Evolutionary conservation across 1,140 invertebrate species (phyloP), one percentile per base, ranked within the genome.

Genomic region (Drosophila arizonae): DNA sequence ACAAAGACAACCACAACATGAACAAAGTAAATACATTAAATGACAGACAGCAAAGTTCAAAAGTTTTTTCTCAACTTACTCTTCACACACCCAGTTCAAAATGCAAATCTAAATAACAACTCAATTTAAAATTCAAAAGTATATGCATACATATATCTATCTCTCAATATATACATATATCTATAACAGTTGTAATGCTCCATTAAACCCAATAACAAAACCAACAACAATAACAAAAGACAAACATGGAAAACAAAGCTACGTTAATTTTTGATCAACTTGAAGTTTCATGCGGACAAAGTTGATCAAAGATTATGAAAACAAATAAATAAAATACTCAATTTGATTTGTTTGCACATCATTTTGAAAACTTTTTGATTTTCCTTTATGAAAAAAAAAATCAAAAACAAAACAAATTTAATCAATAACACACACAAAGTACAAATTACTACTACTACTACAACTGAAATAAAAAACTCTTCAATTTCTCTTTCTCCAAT

Each of bases 401-500:
- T 2, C 10, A 11, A 79, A 39, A 39, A 39, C 10, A 39, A 39
- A 39, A 39, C 10, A 11, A 79, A 51, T 70, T 50, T 51, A 81
- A 78, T 62, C 70, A 68, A 58, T 76, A 54, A 77, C 62, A 77
- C 61, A 77, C 65, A 77, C 63, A 68, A 64, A 76, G 64, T 63
- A 73, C 55, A 68, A 72, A 57, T 45, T 63, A 72, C 67, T 60
- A 67, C 33, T 39, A 39, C 36, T 39, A 46, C 43, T 46, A 46
- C 43, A 54, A 72, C 70, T 79, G 66, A 80, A 81, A 90, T 81
- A 90, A 80, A 39, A 33, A 86, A 87, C 86, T 90, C 75, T 90
- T 84, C 54, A 80, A 90, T 88, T 90, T 90, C 88, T 90, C 88
- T 90, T 90, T 90, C 82, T 90, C 80, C 84, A 85, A 87, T 82